Conservation (phyloP, 2,797 vertebrate species). For the Atherinosoma microstoma region DNA sequence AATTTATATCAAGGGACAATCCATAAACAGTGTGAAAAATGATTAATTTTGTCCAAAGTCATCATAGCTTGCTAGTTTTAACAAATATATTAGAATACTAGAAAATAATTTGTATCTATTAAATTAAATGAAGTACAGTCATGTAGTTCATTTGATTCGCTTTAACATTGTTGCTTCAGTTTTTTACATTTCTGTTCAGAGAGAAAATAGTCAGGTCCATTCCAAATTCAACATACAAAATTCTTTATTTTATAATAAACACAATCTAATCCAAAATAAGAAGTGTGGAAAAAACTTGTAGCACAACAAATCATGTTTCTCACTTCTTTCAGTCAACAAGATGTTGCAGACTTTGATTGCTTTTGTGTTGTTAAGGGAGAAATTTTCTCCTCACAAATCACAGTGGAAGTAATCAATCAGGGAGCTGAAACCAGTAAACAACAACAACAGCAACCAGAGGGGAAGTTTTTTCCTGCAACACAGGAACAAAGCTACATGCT, state of each 20-base stretch:
- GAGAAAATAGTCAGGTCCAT: not conserved
- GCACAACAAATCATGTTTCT: slow-evolving; percentile 31
- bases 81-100: slow-evolving; percentile 2
- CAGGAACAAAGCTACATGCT: slow-evolving; percentile 28
- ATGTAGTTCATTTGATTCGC: not conserved
- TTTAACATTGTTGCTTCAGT: slow-evolving; percentile 1
- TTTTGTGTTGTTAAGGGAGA: slow-evolving; percentile 24
- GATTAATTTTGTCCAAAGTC: not conserved
- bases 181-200: slow-evolving; percentile 16
- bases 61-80: not conserved
- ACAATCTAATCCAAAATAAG: slow-evolving; percentile 23
- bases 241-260: slow-evolving; percentile 36
- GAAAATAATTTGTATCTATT: slow-evolving; percentile 13
- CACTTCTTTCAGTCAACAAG: slow-evolving; percentile 16
- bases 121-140: slow-evolving; percentile 9
- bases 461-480: slow-evolving; percentile 3
- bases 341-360: slow-evolving; percentile 10
- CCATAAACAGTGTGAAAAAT: not conserved
- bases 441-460: slow-evolving; percentile 13
- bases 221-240: slow-evolving; percentile 26
- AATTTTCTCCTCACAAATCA: slow-evolving; percentile 26
- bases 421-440: slow-evolving; percentile 37
- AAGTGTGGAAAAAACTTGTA: slow-evolving; percentile 35
- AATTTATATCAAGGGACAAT: slow-evolving; percentile 1
- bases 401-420: slow-evolving; percentile 38